Evolutionary conservation across 2,113 vertebrate genomes (phyloP), one percentile per base, ranked within the genome.

Genomic region (Phaetusa simplex): DNA sequence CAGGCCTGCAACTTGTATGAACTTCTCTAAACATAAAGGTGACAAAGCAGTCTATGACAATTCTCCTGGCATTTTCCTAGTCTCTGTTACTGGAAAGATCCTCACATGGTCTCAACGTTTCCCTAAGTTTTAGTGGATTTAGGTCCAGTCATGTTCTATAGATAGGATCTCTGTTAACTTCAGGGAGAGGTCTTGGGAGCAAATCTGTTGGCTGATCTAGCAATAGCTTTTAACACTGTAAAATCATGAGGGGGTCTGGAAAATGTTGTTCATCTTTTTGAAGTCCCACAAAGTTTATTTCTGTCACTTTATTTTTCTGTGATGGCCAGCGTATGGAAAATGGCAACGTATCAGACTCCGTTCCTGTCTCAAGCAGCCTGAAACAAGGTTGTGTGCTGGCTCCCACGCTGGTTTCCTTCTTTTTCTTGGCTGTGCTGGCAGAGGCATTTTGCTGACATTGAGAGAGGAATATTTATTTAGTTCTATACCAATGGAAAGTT

Each of bases 391-490:
- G 34, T 82, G 82, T 82, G 53, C 93, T 97, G 93, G 92, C 95
- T 96, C 84, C 71, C 96, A 96, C 5, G 70, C 96, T 95, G 96
- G 10, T 96, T 97, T 96, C 95, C 84, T 90, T 97, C 96, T 97
- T 96, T 97, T 95, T 96, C 95, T 97, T 97, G 96, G 96, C 95
- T 52, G 49, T 93, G 87, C 84, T 88, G 95, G 66, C 3, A 0
- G 93, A 96, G 93, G 87, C 87, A 93, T 97, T 96, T 95, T 94
- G 96, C 96, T 97, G 96, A 96, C 96, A 88, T 62, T 80, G 87
- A 85, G 78, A 96, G 93, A 87, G 58, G 87, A 93, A 52, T 95
- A 95, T 97, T 97, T 97, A 94, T 94, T 96, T 97, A 96, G 92
- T 86, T 96, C 93, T 96, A n/a, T 94, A 95, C 90, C 92, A 95